A percentile compares a stretch with the other conserved stretches of the same genome.
phyloP scores from a whole-genome alignment of 2,888 invertebrate genomes.

The Ophion costatus region DNA sequence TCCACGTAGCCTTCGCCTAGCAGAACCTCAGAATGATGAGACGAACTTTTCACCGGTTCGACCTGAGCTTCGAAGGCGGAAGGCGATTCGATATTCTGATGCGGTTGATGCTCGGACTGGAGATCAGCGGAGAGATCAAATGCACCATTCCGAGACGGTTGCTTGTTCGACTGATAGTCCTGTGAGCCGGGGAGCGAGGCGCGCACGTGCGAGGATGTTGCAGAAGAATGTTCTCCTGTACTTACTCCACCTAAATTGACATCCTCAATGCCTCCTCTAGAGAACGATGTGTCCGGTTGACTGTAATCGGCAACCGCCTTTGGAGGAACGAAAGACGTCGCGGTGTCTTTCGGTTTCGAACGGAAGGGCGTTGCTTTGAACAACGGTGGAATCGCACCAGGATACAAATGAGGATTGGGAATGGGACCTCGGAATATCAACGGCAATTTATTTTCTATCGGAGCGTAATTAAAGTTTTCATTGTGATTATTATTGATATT shows the following conservation, averaged over 20 bases:
- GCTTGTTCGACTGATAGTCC: conserved; percentile 47
- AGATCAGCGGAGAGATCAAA: conserved; percentile 26
- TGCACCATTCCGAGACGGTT: conserved; percentile 29
- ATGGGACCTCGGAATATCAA: conserved; percentile 83
- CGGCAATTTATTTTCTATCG: conserved; percentile 50
- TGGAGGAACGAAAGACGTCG: conserved; percentile 31
- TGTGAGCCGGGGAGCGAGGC: conserved; percentile 22
- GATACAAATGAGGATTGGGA: conserved; percentile 88
- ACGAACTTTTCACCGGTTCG: conserved; percentile 26
- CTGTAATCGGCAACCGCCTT: conserved; percentile 15
- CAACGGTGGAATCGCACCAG: conserved; percentile 87
- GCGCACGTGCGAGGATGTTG: conserved; percentile 9
- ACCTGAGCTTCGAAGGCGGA: neutral
- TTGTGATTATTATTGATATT: conserved; percentile 51
- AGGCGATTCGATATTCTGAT: conserved; percentile 23
- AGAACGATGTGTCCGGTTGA: conserved; percentile 31
- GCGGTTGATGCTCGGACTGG: conserved; percentile 26
- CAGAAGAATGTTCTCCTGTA: conserved; percentile 12
- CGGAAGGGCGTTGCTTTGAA: conserved; percentile 84
- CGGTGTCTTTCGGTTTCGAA: conserved; percentile 55
- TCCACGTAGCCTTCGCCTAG: conserved; percentile 66
- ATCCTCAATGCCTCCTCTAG: conserved; percentile 4
- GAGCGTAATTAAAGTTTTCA: conserved; percentile 58
- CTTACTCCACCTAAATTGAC: conserved; percentile 2
- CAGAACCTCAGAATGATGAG: conserved; percentile 13